Conservation (phyloP, 92 coral and sea anemone species). For the Paragorgia papillata region DNA sequence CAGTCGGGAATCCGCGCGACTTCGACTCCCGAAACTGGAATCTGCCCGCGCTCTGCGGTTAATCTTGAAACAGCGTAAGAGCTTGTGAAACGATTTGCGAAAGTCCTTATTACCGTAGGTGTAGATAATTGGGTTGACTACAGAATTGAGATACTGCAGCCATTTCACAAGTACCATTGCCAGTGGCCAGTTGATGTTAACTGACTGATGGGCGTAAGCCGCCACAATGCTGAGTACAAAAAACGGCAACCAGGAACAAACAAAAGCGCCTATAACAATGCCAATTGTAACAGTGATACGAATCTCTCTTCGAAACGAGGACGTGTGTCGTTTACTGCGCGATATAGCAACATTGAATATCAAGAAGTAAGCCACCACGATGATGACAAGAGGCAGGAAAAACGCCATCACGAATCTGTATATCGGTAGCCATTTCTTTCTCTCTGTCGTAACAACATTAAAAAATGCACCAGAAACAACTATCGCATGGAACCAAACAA, state of each 20-base stretch:
- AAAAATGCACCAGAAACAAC: conserved; percentile 30
- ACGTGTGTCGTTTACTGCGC: conserved; percentile 67
- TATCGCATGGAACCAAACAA: conserved; percentile 79
- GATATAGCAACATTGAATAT: conserved; percentile 82
- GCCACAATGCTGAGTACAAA: conserved; percentile 61
- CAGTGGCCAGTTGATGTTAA: conserved; percentile 49
- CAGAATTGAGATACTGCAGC: conserved; percentile 94
- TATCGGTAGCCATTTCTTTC: conserved; percentile 65
- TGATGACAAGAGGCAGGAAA: conserved; percentile 73
- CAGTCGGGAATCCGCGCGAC: not conserved
- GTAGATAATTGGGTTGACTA: conserved; percentile 88
- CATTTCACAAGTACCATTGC: conserved; percentile 71
- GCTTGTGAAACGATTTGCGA: conserved; percentile 65
- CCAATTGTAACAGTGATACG: conserved; percentile 92
- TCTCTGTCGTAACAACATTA: conserved; percentile 54
- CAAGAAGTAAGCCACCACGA: conserved; percentile 71
- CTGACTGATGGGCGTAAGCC: conserved; percentile 53
- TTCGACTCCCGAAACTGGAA: not conserved
- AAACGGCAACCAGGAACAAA: conserved; percentile 85
- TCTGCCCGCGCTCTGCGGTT: not conserved
- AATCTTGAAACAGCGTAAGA: conserved; percentile 51
- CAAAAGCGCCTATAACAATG: conserved; percentile 85
- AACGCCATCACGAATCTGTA: conserved; percentile 76
- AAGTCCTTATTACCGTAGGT: conserved; percentile 82
- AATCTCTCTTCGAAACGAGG: conserved; percentile 79